These are phyloP conservation scores for Struthio camelus DNA, from an alignment of 2,113 vertebrate genomes.

Conservation along the genomic window DNA sequence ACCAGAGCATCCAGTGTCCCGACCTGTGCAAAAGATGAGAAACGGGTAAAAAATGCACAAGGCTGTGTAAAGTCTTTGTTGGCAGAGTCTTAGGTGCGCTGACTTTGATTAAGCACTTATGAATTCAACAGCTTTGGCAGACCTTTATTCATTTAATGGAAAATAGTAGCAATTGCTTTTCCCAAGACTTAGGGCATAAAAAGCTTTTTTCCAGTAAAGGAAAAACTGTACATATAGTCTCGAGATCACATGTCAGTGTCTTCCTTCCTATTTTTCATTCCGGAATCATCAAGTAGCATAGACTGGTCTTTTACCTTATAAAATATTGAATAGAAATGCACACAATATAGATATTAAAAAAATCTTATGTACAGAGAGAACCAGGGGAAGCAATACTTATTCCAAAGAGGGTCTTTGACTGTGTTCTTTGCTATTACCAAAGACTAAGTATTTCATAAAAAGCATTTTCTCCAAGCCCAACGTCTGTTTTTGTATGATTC, in stretches of 20 bases:
- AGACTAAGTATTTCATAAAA: background rate
- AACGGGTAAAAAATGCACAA: slow-evolving; percentile 22
- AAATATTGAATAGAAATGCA: background rate
- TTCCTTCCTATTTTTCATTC: slow-evolving; percentile 19
- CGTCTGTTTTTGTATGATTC: slow-evolving; percentile 16
- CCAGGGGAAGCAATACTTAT: background rate
- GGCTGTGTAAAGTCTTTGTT: background rate
- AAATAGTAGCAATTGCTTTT: slow-evolving; percentile 22
- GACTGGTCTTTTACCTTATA: background rate
- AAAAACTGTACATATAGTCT: background rate
- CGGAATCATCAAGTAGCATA: background rate
- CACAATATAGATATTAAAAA: background rate
- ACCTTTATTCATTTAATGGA: slow-evolving; percentile 1
- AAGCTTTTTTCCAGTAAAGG: background rate
- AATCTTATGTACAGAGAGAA: background rate
- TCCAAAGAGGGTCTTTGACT: background rate
- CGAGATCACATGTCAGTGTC: background rate
- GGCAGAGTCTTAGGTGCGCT: background rate
- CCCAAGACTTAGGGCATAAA: background rate
- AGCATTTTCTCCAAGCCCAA: background rate
- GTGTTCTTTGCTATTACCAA: background rate
- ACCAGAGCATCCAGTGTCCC: slow-evolving; percentile 93
- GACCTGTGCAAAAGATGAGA: slow-evolving; percentile 77
- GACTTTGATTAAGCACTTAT: background rate
- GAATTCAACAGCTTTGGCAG: background rate